Conservation (phyloP, 2,113 vertebrate species). For the Macrotis lagotis region DNA sequence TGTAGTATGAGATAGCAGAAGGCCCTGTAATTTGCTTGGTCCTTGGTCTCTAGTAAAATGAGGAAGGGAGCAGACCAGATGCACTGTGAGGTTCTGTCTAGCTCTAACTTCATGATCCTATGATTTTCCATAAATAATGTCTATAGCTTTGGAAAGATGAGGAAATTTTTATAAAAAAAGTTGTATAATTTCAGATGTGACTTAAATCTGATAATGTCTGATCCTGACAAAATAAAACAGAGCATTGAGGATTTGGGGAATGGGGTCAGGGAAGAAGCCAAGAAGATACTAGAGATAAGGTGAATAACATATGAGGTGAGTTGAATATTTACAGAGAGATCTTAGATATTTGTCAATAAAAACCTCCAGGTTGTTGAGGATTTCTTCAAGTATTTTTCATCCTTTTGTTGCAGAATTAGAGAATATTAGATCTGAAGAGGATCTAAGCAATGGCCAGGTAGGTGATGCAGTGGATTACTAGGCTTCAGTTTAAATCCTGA, state of each 20-base stretch:
- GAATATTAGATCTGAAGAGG: not conserved
- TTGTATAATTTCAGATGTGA: slow-evolving; percentile 8
- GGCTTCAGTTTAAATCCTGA: not conserved
- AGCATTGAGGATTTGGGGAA: not conserved
- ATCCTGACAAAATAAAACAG: not conserved
- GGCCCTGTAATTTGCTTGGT: not conserved
- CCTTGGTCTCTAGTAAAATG: not conserved
- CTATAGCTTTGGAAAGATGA: not conserved
- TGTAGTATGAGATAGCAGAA: not conserved
- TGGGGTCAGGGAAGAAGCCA: not conserved
- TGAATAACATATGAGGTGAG: not conserved
- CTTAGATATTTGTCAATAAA: not conserved
- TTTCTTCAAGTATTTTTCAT: not conserved
- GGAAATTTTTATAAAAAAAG: too few species aligned
- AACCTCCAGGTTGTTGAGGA: not conserved
- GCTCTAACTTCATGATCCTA: not conserved
- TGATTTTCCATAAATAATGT: not conserved
- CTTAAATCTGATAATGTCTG: not conserved
- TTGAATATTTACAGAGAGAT: not conserved
- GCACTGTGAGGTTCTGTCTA: not conserved
- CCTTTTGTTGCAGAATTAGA: not conserved
- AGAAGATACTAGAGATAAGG: not conserved
- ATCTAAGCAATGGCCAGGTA: not conserved
- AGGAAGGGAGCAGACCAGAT: not conserved
- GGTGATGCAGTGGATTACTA: not conserved